phyloP scores from a whole-genome alignment of 1,140 invertebrate genomes.

The Chlorops oryzae region DNA sequence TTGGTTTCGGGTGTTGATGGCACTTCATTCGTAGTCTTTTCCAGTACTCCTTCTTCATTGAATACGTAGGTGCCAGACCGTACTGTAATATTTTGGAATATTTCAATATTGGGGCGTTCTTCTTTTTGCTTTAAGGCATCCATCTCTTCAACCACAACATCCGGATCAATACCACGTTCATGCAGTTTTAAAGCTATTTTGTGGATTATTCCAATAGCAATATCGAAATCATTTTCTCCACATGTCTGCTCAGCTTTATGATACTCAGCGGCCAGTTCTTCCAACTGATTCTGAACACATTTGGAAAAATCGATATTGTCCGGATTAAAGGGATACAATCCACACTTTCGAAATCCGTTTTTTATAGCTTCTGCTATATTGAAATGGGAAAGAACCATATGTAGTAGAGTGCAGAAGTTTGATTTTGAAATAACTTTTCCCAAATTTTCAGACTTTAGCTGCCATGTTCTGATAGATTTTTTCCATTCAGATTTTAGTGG shows the following conservation, averaged over 20 bases:
- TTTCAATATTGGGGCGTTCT: not conserved
- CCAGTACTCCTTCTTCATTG: not conserved
- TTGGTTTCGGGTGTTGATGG: not conserved
- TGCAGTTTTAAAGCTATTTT: no score
- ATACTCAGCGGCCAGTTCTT: no score
- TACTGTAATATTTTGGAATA: not conserved
- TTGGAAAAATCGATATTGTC: slow-evolving; percentile 32
- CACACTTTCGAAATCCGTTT: slow-evolving; percentile 38
- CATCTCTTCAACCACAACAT: not conserved
- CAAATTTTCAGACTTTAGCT: not conserved
- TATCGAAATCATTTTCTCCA: no score
- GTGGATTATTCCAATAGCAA: no score
- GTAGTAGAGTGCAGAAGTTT: not conserved
- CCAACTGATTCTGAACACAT: slow-evolving; percentile 18
- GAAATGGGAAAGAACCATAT: not conserved
- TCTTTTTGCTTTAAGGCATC: not conserved
- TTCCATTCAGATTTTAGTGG: slow-evolving; percentile 26
- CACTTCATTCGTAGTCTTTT: not conserved
- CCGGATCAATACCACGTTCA: not conserved
- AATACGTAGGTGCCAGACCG: not conserved
- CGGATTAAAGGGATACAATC: slow-evolving; percentile 36
- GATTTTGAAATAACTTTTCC: not conserved
- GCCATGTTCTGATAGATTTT: slow-evolving; percentile 1
- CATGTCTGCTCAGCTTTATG: no score
- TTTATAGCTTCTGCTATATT: slow-evolving; percentile 20